These are phyloP conservation scores for Cnemophilus loriae DNA, from an alignment of 2,113 vertebrate species.

Conservation along the genomic window DNA sequence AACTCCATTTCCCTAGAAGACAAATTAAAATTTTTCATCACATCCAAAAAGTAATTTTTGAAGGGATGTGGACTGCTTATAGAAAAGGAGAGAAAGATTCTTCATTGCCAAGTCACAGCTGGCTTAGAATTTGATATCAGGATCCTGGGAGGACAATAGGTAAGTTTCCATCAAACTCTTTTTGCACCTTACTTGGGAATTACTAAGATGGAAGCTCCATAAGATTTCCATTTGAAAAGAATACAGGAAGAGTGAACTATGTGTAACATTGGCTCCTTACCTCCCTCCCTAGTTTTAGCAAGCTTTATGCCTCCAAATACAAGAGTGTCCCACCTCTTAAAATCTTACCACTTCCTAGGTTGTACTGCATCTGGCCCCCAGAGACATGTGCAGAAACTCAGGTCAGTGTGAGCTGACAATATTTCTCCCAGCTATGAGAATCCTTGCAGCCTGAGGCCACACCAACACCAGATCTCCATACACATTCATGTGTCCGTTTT, in stretches of 20 bases:
- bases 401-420: neutral
- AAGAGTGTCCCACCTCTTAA: neutral
- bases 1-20: neutral
- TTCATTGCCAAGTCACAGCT: neutral
- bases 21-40: neutral
- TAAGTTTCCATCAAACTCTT: neutral
- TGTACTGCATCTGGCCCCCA: neutral
- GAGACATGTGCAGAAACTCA: neutral
- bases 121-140: neutral
- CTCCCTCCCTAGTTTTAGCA: neutral
- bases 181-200: neutral
- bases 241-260: neutral
- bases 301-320: neutral
- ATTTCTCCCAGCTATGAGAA: neutral
- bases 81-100: neutral
- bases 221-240: neutral
- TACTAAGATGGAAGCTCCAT: fast-evolving
- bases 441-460: neutral
- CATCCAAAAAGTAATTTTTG: neutral
- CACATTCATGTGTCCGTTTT: neutral
- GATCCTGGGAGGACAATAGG: neutral
- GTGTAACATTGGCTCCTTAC: neutral
- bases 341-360: neutral
- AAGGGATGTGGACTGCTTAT: neutral
- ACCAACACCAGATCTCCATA: neutral